Base-by-base conservation (phyloP, 1,140 invertebrate genomes). In the Drosophila trapezifrons region DNA sequence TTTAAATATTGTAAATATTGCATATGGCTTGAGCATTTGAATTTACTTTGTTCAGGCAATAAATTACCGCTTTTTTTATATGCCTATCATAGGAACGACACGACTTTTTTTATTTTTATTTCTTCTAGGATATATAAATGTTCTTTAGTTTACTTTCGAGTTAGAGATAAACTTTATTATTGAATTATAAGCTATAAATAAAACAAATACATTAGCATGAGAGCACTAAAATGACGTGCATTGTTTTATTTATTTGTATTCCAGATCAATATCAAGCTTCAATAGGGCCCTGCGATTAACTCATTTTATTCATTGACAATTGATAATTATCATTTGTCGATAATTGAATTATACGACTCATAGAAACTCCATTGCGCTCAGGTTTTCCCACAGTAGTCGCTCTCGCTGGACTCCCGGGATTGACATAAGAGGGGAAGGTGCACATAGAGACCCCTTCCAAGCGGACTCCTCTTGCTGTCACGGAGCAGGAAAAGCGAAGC, bases 381-480 rank as follows among this genome's bases (percentile, higher is more conserved):
- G 57, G 25, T 13, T 17, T 35, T 54, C 15, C 51, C 51, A 54
- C 32, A 22, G 35, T 55, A 12, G 17, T 12, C 13, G 9, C 25
- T 17, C 25, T 17, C 5, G 10, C 8, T 40, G 25, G 32, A 22
- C 32, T 35, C 32, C 32, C 13, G 32, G 32, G 32, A 35, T 52
- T 22, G 38, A 32, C 18, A 18, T 43, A n/a, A 29, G 45, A 9
- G 69, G 17, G 20, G 15, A 9, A 10, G 3, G 15, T 17, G 8
- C 9, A 64, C 18, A 32, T 15, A 15, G 37, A 43, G 10, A 37
- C 12, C 18, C 27, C 27, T 45, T 10, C 15, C 15, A 27, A 42
- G 22, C 25, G 45, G 46, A 32, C 58, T 47, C 22, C 42, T 46
- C 20, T 35, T 63, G 57, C 32, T 74, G 54, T 74, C 65, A 75